These are phyloP conservation scores for Tursiops truncatus DNA, from an alignment of 2,113 vertebrate genomes.

Conservation along the genomic window DNA sequence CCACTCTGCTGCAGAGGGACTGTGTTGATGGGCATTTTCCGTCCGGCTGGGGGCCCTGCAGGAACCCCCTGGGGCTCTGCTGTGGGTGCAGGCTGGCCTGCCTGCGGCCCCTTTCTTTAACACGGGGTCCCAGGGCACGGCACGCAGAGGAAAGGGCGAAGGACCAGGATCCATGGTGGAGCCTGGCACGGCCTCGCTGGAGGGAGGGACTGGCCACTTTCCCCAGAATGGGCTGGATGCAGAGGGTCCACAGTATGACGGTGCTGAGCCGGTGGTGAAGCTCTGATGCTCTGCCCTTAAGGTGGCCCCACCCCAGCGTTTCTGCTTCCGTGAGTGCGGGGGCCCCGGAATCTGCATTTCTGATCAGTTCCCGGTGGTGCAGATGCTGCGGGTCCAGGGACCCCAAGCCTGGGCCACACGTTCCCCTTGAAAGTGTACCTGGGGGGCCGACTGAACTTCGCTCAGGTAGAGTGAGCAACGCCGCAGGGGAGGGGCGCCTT, in stretches of 20 bases:
- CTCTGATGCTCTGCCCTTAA: accelerated
- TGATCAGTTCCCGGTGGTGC: accelerated
- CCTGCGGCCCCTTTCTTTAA: background rate
- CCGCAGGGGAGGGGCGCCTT: background rate
- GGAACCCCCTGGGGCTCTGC: too few species aligned
- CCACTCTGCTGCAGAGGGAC: background rate
- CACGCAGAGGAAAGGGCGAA: accelerated
- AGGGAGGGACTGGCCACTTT: background rate
- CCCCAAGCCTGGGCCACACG: accelerated
- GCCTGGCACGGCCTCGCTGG: accelerated
- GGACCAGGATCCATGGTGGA: too few species aligned
- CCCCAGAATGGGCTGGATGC: too few species aligned
- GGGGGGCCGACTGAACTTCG: accelerated
- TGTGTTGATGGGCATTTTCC: background rate
- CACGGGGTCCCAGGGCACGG: accelerated
- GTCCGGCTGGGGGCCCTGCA: background rate
- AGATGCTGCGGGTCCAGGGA: accelerated
- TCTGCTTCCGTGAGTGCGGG: background rate
- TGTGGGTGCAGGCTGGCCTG: background rate
- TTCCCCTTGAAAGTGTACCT: accelerated
- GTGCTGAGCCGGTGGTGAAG: accelerated
- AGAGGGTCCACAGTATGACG: accelerated
- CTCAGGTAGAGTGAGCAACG: accelerated
- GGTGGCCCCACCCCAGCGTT: accelerated
- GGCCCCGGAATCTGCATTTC: background rate